These are phyloP conservation scores for Meda fulgida DNA, from an alignment of 2,797 vertebrate genomes.

Conservation along the genomic window DNA sequence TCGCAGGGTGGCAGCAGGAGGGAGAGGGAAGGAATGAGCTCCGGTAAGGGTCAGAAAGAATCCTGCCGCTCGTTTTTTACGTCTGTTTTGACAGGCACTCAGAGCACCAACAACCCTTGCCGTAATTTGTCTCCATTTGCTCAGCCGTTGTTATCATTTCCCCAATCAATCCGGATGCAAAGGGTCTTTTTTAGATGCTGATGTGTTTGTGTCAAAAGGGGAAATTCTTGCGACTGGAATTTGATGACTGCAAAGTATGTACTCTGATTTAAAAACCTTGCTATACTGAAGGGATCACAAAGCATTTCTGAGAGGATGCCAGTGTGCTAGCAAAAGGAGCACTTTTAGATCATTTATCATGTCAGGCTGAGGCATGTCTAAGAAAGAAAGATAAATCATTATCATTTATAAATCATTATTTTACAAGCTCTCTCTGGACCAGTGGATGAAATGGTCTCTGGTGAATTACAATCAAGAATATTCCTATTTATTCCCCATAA, in stretches of 20 bases:
- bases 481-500: not conserved
- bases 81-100: constrained; percentile 59
- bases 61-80: constrained; percentile 50
- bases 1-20: not conserved
- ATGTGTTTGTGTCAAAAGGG: constrained; percentile 32
- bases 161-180: constrained; percentile 48
- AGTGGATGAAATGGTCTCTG: not conserved
- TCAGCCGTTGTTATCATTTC: constrained; percentile 48
- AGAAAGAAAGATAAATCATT: constrained; percentile 32
- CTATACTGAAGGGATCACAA: constrained; percentile 32
- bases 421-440: not conserved
- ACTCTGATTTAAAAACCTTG: constrained; percentile 32
- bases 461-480: constrained; percentile 15
- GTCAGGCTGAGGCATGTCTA: constrained; percentile 34
- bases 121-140: constrained; percentile 61
- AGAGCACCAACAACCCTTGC: constrained; percentile 44
- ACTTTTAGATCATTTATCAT: constrained; percentile 46
- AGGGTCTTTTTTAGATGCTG: constrained; percentile 11
- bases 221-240: constrained; percentile 34
- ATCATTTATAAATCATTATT: too few species aligned
- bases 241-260: constrained; percentile 35
- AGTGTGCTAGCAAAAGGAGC: constrained; percentile 29
- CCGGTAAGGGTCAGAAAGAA: constrained; percentile 42
- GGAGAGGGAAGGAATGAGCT: not conserved
- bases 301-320: constrained; percentile 43